phyloP scores from a whole-genome alignment of 2,888 invertebrate species.

The Pollenia griseotomentosa region DNA sequence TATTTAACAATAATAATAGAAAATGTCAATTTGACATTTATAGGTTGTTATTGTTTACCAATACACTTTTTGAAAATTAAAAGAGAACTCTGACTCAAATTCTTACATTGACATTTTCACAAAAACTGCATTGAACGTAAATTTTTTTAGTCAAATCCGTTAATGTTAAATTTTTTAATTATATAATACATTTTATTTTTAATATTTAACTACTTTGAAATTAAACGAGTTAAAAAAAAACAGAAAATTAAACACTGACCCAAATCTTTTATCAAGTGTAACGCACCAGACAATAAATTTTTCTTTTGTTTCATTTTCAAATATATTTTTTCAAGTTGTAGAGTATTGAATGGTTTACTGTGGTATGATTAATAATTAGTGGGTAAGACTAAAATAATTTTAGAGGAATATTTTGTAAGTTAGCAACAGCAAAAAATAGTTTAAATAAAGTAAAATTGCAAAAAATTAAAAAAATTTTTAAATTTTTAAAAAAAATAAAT shows the following conservation, averaged over 20 bases:
- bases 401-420: constrained; percentile 28
- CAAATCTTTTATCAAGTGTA: constrained; percentile 77
- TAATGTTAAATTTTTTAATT: constrained; percentile 43
- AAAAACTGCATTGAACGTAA: background rate
- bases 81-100: background rate
- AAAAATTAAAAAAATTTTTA: background rate
- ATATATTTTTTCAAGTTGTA: constrained; percentile 38
- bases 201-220: constrained; percentile 35
- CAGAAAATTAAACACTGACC: constrained; percentile 75
- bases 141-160: background rate
- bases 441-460: constrained; percentile 1
- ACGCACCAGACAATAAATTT: constrained; percentile 72
- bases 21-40: constrained; percentile 63
- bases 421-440: constrained; percentile 43
- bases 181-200: constrained; percentile 57
- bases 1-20: constrained; percentile 47
- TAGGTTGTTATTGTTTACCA: constrained; percentile 1
- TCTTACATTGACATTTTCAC: constrained; percentile 29
- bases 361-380: constrained; percentile 59
- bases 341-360: constrained; percentile 47
- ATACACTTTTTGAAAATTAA: background rate
- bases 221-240: constrained; percentile 27
- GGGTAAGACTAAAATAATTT: constrained; percentile 16
- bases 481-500: no score
- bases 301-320: constrained; percentile 35